Percentiles rank a stretch among this genome's conserved stretches.
Evolutionary conservation across 2,113 vertebrate species (phyloP).

Genomic region (Pedionomus torquatus): DNA sequence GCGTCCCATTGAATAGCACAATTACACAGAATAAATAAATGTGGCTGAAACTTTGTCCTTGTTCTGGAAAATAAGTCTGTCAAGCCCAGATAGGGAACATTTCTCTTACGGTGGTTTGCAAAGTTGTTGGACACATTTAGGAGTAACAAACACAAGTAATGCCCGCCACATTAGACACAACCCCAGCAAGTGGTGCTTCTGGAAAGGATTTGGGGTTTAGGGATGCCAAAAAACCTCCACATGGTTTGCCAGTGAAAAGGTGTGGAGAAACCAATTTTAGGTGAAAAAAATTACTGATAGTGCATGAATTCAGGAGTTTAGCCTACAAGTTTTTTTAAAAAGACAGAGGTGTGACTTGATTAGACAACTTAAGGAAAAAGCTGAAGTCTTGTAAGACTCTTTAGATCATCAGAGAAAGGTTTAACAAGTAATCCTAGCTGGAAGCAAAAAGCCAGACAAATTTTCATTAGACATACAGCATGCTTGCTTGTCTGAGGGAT

Average conservation of each 20-base stretch:
- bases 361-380: neutral
- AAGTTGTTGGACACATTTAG: neutral
- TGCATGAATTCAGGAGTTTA: neutral
- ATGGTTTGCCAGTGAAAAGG: neutral
- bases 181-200: neutral
- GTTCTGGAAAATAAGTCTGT: neutral
- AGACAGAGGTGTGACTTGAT: neutral
- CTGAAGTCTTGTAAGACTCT: neutral
- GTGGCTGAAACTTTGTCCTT: neutral
- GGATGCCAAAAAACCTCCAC: neutral
- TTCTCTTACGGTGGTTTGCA: neutral
- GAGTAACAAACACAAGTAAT: neutral
- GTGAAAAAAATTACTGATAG: neutral
- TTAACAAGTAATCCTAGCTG: neutral
- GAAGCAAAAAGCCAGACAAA: neutral
- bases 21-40: neutral
- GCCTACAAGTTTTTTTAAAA: neutral
- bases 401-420: neutral
- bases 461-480: neutral
- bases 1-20: neutral
- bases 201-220: neutral
- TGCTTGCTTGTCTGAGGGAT: neutral
- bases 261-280: neutral
- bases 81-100: neutral
- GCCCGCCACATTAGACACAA: neutral